Percentiles rank a stretch among this genome's conserved stretches.
Conservation (phyloP, 2,888 invertebrate genomes). For the Ischnura elegans region DNA sequence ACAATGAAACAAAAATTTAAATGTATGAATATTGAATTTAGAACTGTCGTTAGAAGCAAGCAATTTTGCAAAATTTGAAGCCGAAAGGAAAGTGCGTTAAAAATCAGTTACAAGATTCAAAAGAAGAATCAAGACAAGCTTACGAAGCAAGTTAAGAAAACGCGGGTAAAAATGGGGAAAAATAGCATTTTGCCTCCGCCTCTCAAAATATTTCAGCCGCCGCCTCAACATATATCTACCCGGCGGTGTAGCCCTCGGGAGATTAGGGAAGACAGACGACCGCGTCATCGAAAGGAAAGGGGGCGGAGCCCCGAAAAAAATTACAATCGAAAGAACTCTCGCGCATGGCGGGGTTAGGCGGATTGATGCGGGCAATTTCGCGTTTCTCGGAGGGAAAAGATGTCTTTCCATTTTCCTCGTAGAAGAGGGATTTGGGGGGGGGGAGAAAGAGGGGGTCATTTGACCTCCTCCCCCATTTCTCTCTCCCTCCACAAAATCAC, state of each 20-base stretch:
- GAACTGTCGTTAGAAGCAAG: no score
- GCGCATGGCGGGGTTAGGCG: background rate
- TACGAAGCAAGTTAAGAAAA: no score
- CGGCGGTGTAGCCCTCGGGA: background rate
- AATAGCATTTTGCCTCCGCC: no score
- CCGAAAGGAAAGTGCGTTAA: no score
- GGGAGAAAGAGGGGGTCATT: background rate
- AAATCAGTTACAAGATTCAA: no score
- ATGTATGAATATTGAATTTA: no score
- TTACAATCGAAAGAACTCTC: background rate
- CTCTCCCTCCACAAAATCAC: background rate
- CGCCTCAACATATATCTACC: no score
- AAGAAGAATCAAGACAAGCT: no score
- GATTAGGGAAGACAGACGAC: background rate
- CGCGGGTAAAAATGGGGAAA: no score
- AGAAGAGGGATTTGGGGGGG: background rate
- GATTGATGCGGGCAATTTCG: conserved; percentile 8
- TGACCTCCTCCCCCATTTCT: background rate
- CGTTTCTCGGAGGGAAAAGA: background rate
- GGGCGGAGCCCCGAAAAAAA: background rate
- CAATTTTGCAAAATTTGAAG: no score
- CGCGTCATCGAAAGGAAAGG: background rate
- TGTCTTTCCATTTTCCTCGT: background rate
- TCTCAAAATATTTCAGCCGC: no score
- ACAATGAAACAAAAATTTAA: no score